Evolutionary conservation across 2,113 vertebrate genomes (phyloP), one percentile per base, ranked within the genome.

Genomic region (Thalassarche chlororhynchos): DNA sequence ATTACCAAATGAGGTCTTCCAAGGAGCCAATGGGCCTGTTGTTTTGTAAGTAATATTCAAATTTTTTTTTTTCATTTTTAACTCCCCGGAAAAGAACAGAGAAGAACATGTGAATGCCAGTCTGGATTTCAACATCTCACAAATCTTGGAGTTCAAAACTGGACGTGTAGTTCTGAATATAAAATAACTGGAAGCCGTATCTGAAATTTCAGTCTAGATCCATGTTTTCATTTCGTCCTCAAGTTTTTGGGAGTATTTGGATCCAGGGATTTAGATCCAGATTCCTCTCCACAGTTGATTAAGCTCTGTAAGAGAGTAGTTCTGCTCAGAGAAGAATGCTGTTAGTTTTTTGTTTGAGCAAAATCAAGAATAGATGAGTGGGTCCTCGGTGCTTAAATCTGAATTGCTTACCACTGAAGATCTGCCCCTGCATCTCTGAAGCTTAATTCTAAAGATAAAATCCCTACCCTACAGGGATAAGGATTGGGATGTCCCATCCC

Each of bases 41-140:
- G 97, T 98, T 97, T 98, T 99, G 99, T 99, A 99, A 99, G 99
- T 99, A 99, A 92, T 47, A 25, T 23, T 81, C 76, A 74, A 47
- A 36, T n/a, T 10, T 54, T 34, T 8, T 87, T 71, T 84, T 87
- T 57, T 74, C 38, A 17, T 49, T 85, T 44, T 8, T 85, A 23
- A 70, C 12, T 55, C 28, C 64, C 55, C 61, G 62, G 31, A 71
- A 90, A 61, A 81, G 10, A 46, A 34, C 36, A 81, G 44, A 84
- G n/a, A 69, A 85, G 38, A 79, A 38, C 13, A 68, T 21, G 18
- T 4, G 23, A 79, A 61, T 85, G 51, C 18, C 38, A 61, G 20
- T 86, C 47, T 89, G 57, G 32, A 89, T 91, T 87, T 81, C 65
- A 90, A 17, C 12, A 8, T 55, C 58, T 68, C 76, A 32, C 9